Base-by-base conservation (phyloP, 1,140 invertebrate genomes). In the Ganaspis sp. region DNA sequence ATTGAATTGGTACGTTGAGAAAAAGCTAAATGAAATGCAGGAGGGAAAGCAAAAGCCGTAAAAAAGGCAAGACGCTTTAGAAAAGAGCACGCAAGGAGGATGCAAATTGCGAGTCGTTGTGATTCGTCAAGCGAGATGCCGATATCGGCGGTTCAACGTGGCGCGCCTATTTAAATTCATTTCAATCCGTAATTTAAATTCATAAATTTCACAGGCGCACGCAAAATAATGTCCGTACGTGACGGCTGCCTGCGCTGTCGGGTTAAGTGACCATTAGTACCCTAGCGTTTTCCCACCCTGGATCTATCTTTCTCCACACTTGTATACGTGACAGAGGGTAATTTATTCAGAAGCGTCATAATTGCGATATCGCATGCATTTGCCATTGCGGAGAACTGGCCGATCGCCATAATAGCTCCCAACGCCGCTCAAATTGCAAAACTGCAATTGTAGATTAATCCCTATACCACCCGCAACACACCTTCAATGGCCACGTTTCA, bases 341-440 rank as follows among this genome's bases (percentile, higher is more conserved):
- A 87, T 87, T 87, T 87, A 87, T 86, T 85, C 82, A 81, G 77
- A 75, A 84, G 86, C 80, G 76, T 87, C 84, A 83, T 86, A 86
- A 87, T 87, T 86, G 85, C 84, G 81, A 82, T 84, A 86, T 87
- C 86, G 86, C 86, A 86, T 87, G 86, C 77, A 76, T 79, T 72
- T 45, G 72, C 78, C 75, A 77, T 76, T 73, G 79, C 17, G 29
- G 42, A 21, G 23, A 53, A 17, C 70, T 37, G 64, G 69, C 74
- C 23, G 12, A 64, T 64, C 15, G 58, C 23, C 11, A 64, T 12
- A 64, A 26, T 6, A 34, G 12, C 12, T 15, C 12, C 15, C 12
- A 4, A 12, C 42, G 45, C 45, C 53, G 21, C 53, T 64, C 23
- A 64, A 64, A 64, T 64, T 64, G 23, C 23, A 29, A 64, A 64